Conservation (phyloP, 2,888 invertebrate species). For the Sympetrum striolatum region DNA sequence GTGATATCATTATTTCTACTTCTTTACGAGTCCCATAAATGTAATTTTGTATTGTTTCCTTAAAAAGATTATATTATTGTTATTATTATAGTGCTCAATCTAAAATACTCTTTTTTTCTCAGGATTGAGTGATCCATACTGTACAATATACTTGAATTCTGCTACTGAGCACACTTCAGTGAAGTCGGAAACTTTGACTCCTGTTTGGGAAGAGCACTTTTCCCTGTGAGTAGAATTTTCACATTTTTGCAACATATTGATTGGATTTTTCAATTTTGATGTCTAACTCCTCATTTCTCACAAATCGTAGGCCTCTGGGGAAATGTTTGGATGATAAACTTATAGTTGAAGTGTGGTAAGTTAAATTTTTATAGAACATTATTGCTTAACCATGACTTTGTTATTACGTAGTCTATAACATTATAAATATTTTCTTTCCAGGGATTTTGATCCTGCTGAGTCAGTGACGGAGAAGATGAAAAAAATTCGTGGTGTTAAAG, state of each 20-base stretch:
- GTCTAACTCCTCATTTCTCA: conserved; percentile 42
- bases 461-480: conserved; percentile 87
- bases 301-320: conserved; percentile 77
- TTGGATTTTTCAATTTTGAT: background rate
- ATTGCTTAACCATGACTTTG: background rate
- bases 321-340: conserved; percentile 76
- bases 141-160: conserved; percentile 86
- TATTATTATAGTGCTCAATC: background rate
- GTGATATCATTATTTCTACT: no score
- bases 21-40: no score
- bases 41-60: no score
- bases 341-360: conserved; percentile 82
- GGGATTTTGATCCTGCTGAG: conserved; percentile 92
- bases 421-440: conserved; percentile 52
- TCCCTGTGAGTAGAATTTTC: conserved; percentile 83
- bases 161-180: conserved; percentile 85
- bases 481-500: conserved; percentile 84
- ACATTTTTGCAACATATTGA: background rate
- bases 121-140: conserved; percentile 97
- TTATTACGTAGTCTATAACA: no score
- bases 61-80: no score
- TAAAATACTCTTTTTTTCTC: conserved; percentile 45
- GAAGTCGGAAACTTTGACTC: conserved; percentile 86
- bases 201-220: conserved; percentile 97
- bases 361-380: conserved; percentile 48